Base-by-base conservation (phyloP, 2,113 vertebrate species). In the Neolamprologus sp. region DNA sequence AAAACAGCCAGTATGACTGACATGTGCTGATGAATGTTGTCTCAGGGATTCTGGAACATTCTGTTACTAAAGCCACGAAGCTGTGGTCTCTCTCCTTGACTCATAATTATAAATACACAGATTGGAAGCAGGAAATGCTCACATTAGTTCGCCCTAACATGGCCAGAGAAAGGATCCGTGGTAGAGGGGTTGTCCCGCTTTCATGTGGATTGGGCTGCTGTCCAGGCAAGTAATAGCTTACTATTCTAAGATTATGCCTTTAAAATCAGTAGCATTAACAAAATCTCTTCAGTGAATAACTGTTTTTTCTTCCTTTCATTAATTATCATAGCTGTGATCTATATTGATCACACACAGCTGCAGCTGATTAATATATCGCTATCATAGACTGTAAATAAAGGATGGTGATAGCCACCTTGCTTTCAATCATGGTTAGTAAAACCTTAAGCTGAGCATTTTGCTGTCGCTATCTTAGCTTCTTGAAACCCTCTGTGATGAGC, bases 11-110 rank as follows among this genome's bases (percentile, higher is more conserved):
- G 88, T 80, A 6, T 28, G 87, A 81, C 65, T 31, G 91, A 80
- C 86, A 3, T 13, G 2, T 47, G 42, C 87, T 31, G 87, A 82
- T 81, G 88, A 6, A 84, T 91, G 93, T 91, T 84, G 91, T 87
- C 86, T 58, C 68, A 19, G 47, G 85, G 88, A 85, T 84, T 91
- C 33, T 47, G 81, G 83, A 85, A 94, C 85, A 90, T 95, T 93
- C 89, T 83, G 89, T 90, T 81, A 88, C 53, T 54, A 80, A 82
- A 75, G 83, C 68, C n/a, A n/a, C 2, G 28, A 71, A 47, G 42
- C 71, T 9, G 23, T 58, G 55, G 81, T 80, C 71, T 45, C 13
- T 23, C 17, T 19, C 54, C 13, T 82, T 79, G 81, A 89, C 4
- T 85, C 88, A 80, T 23, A 49, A 55, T 53, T 90, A 81, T 86